Percentiles rank a stretch among this genome's conserved stretches.
These are phyloP conservation scores for Grammomys dolichurus DNA, from an alignment of 2,113 vertebrate species.

Conservation along the genomic window DNA sequence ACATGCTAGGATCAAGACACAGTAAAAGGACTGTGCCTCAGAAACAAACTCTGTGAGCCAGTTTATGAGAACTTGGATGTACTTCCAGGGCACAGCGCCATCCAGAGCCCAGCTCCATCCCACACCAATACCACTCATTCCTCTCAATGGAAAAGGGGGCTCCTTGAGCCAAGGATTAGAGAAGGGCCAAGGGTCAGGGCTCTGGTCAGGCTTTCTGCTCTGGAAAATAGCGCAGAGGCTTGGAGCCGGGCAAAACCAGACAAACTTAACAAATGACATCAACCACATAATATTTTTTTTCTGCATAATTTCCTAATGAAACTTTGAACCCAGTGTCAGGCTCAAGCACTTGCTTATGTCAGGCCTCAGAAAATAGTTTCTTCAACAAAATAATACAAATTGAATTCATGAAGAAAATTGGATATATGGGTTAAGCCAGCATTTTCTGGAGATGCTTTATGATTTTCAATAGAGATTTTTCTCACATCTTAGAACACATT, in stretches of 20 bases:
- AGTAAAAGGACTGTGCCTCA: background rate
- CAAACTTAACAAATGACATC: slow-evolving; percentile 53
- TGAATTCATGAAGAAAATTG: slow-evolving; percentile 67
- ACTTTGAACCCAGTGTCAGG: slow-evolving; percentile 33
- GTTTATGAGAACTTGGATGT: background rate
- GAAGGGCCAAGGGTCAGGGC: background rate
- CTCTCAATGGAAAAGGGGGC: background rate
- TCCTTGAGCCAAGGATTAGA: background rate
- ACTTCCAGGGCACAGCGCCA: background rate
- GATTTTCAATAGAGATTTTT: slow-evolving; percentile 69
- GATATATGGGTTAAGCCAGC: slow-evolving; percentile 63
- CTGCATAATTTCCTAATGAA: slow-evolving; percentile 9
- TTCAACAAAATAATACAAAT: slow-evolving; percentile 74
- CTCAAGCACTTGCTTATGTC: background rate
- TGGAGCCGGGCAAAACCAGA: background rate
- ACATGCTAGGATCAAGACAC: background rate
- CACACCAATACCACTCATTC: background rate
- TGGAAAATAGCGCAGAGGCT: background rate
- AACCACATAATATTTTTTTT: slow-evolving; percentile 28
- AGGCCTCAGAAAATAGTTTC: slow-evolving; percentile 55
- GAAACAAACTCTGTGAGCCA: background rate
- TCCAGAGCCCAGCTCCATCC: background rate
- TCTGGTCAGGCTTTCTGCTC: background rate
- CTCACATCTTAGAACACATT: slow-evolving; percentile 74
- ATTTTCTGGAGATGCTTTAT: slow-evolving; percentile 63